Evolutionary conservation across 2,888 invertebrate species (phyloP).

Genomic region (Neoascia interrupta): DNA sequence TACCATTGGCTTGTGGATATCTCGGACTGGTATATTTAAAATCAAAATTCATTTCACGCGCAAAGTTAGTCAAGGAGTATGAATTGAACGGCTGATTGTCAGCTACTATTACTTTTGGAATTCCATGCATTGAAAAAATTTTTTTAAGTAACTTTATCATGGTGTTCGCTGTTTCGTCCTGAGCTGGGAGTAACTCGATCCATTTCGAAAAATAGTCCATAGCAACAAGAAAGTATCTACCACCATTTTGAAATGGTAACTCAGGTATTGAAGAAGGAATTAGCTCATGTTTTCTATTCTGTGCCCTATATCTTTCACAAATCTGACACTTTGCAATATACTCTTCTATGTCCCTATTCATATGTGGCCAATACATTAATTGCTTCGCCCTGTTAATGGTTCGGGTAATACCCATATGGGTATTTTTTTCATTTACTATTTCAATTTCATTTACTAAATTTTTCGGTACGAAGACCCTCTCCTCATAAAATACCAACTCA

Average conservation of each 20-base stretch:
- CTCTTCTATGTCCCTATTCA: conserved; percentile 7
- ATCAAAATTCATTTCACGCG: conserved; percentile 23
- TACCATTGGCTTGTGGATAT: conserved; percentile 25
- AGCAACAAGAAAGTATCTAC: conserved; percentile 20
- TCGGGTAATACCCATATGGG: conserved; percentile 36
- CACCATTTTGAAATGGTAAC: conserved; percentile 17
- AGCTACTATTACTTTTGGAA: conserved; percentile 15
- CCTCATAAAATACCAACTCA: conserved; percentile 28
- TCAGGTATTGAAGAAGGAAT: too few species aligned
- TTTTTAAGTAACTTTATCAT: too few species aligned
- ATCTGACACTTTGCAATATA: conserved; percentile 19
- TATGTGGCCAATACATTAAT: conserved; percentile 6
- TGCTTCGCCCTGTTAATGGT: conserved; percentile 32
- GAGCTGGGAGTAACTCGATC: conserved; percentile 5
- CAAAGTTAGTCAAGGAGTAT: conserved; percentile 13
- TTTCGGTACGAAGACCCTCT: conserved; percentile 40
- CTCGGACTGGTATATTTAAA: conserved; percentile 29
- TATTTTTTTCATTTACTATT: conserved; percentile 20
- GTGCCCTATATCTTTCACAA: conserved; percentile 25
- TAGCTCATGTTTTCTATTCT: conserved; percentile 43
- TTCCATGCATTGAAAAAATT: conserved; percentile 31
- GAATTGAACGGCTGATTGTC: conserved; percentile 49
- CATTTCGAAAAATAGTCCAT: conserved; percentile 34
- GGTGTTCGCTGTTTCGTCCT: conserved; percentile 30
- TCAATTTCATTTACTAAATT: conserved; percentile 20